Conservation (phyloP, 2,888 invertebrate species). For the Andrena camellia region DNA sequence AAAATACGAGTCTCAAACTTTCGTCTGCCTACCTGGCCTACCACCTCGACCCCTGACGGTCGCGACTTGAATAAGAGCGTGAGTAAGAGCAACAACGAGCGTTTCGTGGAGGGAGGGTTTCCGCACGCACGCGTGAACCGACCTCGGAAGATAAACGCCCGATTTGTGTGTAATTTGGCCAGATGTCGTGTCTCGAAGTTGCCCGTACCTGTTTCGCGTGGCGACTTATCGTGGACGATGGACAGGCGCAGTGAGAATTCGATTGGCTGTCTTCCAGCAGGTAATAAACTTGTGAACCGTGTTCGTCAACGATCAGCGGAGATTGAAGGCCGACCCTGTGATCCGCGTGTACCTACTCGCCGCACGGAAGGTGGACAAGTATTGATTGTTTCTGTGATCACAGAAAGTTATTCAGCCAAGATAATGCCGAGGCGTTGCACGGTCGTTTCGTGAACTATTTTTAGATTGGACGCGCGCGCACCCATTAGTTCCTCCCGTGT, state of each 20-base stretch:
- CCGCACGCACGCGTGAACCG: not conserved
- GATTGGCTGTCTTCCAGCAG: not conserved
- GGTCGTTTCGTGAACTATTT: constrained; percentile 31
- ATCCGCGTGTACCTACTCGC: too few relatives aligned
- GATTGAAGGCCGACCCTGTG: not conserved
- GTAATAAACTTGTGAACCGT: not conserved
- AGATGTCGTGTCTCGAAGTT: constrained; percentile 19
- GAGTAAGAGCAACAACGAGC: not conserved
- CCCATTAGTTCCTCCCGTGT: constrained; percentile 11
- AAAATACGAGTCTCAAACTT: too few relatives aligned
- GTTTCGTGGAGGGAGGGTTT: not conserved
- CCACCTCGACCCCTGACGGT: too few relatives aligned
- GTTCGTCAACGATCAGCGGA: not conserved
- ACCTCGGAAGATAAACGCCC: not conserved
- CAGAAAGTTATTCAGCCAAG: not conserved
- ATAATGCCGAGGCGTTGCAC: constrained; percentile 15
- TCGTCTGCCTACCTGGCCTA: too few relatives aligned
- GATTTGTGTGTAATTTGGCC: constrained; percentile 22
- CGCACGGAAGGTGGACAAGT: not conserved
- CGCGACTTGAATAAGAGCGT: not conserved
- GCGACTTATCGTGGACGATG: constrained; percentile 8
- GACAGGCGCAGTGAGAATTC: constrained; percentile 5
- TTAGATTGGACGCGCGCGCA: constrained; percentile 4
- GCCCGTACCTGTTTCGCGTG: constrained; percentile 25
- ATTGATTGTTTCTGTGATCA: not conserved